phyloP scores from a whole-genome alignment of 2,113 vertebrate genomes.

The Phalacrocorax brasilianus region DNA sequence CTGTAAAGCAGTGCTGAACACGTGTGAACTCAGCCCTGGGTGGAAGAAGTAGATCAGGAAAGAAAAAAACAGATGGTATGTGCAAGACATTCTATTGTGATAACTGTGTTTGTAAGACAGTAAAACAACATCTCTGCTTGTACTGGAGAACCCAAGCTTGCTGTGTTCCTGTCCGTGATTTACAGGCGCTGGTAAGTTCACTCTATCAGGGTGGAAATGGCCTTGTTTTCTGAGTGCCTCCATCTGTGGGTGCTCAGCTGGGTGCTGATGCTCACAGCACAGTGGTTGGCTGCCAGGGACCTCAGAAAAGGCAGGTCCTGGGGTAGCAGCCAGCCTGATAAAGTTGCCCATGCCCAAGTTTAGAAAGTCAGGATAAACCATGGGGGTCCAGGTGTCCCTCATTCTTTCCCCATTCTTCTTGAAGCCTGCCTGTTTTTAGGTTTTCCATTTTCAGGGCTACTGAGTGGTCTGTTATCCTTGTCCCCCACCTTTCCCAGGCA shows the following conservation, averaged over 20 bases:
- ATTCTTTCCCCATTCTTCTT: not conserved
- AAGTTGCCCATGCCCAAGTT: not conserved
- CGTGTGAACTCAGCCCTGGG: not conserved
- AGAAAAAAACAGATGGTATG: not conserved
- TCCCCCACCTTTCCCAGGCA: not conserved
- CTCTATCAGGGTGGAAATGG: not conserved
- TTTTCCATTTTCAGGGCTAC: not conserved
- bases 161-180: not conserved
- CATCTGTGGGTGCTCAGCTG: not conserved
- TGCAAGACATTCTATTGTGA: not conserved
- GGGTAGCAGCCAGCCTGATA: not conserved
- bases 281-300: not conserved
- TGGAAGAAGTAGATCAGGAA: not conserved
- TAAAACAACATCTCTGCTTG: not conserved
- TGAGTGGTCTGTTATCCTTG: not conserved
- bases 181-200: not conserved
- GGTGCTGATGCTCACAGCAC: not conserved
- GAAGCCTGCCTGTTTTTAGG: not conserved
- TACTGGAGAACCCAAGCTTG: not conserved
- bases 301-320: not conserved
- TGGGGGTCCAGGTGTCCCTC: not conserved
- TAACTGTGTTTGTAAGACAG: not conserved
- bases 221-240: not conserved
- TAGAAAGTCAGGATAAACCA: not conserved
- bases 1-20: not conserved